Conservation (phyloP, 2,113 vertebrate species). For the Tachysurus vachellii region DNA sequence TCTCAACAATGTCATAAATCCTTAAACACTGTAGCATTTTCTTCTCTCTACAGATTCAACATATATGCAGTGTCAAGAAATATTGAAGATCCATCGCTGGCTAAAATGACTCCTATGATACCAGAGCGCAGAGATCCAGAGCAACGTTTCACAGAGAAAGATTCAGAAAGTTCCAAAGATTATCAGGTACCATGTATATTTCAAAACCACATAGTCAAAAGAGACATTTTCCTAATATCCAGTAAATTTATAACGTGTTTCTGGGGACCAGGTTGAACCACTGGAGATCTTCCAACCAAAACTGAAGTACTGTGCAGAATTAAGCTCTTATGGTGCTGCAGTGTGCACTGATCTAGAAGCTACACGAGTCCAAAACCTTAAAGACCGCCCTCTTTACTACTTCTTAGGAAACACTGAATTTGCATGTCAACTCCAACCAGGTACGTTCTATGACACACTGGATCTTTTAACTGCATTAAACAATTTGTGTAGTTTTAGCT, state of each 20-base stretch:
- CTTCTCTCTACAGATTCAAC: constrained; percentile 63
- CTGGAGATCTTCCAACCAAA: constrained; percentile 53
- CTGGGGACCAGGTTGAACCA: constrained; percentile 42
- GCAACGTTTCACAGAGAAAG: constrained; percentile 16
- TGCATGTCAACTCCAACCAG: constrained; percentile 62
- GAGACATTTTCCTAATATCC: neutral
- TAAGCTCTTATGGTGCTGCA: constrained; percentile 62
- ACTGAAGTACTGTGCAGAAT: constrained; percentile 59
- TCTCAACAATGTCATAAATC: neutral
- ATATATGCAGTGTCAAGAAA: constrained; percentile 72
- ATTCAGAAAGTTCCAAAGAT: constrained; percentile 6
- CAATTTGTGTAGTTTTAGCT: neutral
- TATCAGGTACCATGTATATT: constrained; percentile 25
- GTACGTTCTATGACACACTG: constrained; percentile 54
- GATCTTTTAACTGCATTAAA: neutral
- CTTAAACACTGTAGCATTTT: neutral
- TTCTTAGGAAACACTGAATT: constrained; percentile 67
- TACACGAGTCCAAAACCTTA: constrained; percentile 59
- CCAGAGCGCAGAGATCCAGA: constrained; percentile 34
- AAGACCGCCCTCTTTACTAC: constrained; percentile 72
- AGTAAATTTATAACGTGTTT: neutral
- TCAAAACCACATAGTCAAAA: neutral
- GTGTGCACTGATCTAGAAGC: constrained; percentile 68
- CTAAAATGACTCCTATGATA: constrained; percentile 69
- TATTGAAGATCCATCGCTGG: constrained; percentile 57